Evolutionary conservation across 1,140 invertebrate genomes (phyloP), one percentile per base, ranked within the genome.

Genomic region (Aphis gossypii): DNA sequence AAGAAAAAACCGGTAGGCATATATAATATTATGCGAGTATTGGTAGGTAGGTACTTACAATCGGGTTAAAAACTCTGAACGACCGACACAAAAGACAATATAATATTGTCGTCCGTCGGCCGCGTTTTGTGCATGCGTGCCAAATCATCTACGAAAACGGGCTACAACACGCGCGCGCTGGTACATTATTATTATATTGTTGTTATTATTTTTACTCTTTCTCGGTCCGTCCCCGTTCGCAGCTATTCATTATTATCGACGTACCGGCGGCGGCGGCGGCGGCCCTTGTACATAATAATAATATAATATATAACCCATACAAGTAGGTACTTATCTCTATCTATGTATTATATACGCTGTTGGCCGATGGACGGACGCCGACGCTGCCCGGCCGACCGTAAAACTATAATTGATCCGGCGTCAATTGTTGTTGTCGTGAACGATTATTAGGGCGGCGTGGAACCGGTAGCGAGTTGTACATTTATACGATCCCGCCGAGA

Each of bases 361-460:
- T 7, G 35, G 38, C 38, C 30, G 30, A 21, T 51, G 25, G 46
- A 48, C 84, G 23, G 25, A 25, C 23, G 41, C 44, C 56, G 51
- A 23, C 11, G 88, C 20, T 8, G 48, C 8, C 44, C 7, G 38
- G 2, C 90, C 44, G 46, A 91, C 90, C 90, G 90, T 91, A 38
- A 91, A 91, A 91, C 90, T 84, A 84, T 54, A 83, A 92, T 92
- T 51, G 68, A 84, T 92, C 76, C 91, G 91, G 44, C 91, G 91
- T 83, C 76, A 84, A 92, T 92, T 92, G 91, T 92, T 92, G 76
- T 92, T 41, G 91, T 84, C 76, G 76, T 83, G 38, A 84, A 92
- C 68, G 76, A 92, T 92, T 68, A 68, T 68, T 92, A 41, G 60
- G 60, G 60, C 76, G n/a, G 76, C 11, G 30, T n/a, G 60, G 60